A percentile compares a stretch with the other conserved stretches of the same genome.
These are phyloP conservation scores for Horisme vitalbata DNA, from an alignment of 2,888 invertebrate species.

Conservation along the genomic window DNA sequence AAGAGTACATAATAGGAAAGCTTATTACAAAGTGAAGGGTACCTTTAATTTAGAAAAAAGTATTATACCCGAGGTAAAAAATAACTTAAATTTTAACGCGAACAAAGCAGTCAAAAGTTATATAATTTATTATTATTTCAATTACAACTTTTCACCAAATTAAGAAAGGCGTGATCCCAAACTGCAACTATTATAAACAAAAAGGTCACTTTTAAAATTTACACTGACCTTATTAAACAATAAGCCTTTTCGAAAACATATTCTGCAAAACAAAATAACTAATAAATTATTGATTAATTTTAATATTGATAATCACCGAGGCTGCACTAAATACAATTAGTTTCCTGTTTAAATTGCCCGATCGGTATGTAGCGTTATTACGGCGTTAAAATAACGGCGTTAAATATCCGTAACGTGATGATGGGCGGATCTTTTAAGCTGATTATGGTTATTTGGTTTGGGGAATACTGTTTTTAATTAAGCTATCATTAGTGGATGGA, in stretches of 20 bases:
- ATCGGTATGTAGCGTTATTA: constrained; percentile 20
- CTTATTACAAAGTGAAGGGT: no score
- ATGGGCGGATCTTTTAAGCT: constrained; percentile 30
- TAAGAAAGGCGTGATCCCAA: no score
- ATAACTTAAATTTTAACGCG: no score
- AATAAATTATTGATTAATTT: constrained; percentile 9
- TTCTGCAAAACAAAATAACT: not conserved
- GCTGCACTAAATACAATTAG: constrained; percentile 19
- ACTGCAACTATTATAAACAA: no score
- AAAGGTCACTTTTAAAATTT: no score
- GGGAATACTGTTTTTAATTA: constrained; percentile 20
- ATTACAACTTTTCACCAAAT: no score
- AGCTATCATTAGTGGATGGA: constrained; percentile 1
- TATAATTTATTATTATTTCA: no score
- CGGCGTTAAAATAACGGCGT: constrained; percentile 24
- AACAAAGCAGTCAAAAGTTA: no score
- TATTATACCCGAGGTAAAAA: no score
- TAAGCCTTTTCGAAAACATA: not conserved
- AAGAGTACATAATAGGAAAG: no score
- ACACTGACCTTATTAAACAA: no score
- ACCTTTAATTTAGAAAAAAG: no score
- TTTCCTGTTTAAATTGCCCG: constrained; percentile 13
- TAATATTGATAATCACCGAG: constrained; percentile 12
- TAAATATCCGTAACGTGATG: constrained; percentile 27
- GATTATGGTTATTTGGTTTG: constrained; percentile 22